These are phyloP conservation scores for Hozukius guyotensis DNA, from an alignment of 2,797 vertebrate species.

Conservation along the genomic window DNA sequence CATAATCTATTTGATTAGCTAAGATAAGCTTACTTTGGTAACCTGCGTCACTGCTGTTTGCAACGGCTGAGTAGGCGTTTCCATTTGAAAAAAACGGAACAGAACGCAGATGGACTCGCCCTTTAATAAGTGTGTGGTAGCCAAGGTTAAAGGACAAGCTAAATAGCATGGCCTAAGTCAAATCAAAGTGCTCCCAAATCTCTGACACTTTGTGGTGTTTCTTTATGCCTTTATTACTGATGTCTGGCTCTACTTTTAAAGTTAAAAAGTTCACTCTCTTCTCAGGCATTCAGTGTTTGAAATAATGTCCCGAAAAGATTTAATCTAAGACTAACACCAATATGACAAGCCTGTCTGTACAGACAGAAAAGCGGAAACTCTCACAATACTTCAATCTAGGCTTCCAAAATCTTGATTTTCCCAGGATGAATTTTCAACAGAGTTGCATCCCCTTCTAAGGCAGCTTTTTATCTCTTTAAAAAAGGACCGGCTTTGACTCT, in stretches of 20 bases:
- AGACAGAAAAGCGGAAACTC: neutral
- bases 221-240: neutral
- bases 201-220: neutral
- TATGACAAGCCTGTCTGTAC: neutral
- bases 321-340: neutral
- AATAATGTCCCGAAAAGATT: constrained; percentile 9
- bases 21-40: too few relatives aligned
- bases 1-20: too few relatives aligned
- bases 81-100: too few relatives aligned
- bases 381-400: neutral
- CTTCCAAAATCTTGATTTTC: neutral
- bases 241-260: neutral
- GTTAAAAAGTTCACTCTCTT: neutral
- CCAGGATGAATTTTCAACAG: neutral
- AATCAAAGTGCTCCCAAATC: neutral
- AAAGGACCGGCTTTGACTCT: constrained; percentile 28
- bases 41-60: too few relatives aligned
- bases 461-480: constrained; percentile 17
- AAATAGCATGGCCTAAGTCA: neutral
- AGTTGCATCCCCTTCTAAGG: neutral
- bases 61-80: too few relatives aligned
- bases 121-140: neutral
- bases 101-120: too few relatives aligned
- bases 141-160: neutral
- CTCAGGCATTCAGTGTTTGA: constrained; percentile 16